Percentiles rank a stretch among this genome's conserved stretches.
phyloP scores from a whole-genome alignment of 2,113 vertebrate species.

The Crypturellus undulatus region DNA sequence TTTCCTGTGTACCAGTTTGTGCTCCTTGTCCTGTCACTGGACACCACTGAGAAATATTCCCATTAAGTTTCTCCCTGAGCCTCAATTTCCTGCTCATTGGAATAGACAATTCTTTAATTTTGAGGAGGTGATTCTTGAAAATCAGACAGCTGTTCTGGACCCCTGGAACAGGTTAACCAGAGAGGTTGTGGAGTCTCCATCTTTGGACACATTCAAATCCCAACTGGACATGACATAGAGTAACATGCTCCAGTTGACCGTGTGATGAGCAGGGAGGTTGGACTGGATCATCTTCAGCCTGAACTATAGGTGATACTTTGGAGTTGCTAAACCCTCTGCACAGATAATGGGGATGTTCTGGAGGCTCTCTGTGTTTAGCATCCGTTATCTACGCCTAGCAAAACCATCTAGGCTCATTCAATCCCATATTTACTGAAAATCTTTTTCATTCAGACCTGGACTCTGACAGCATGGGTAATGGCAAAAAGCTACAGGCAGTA shows the following conservation, averaged over 20 bases:
- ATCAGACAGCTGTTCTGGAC: not conserved
- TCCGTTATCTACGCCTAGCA: not conserved
- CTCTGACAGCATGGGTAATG: not conserved
- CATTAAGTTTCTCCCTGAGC: not conserved
- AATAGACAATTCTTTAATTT: not conserved
- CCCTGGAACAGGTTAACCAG: not conserved
- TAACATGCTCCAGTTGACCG: not conserved
- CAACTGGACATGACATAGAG: not conserved
- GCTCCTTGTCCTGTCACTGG: not conserved
- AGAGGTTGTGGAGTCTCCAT: not conserved
- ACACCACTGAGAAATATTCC: not conserved
- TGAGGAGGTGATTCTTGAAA: not conserved
- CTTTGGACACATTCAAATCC: not conserved
- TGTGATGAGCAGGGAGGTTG: not conserved
- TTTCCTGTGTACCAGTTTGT: not conserved
- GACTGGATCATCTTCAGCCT: not conserved
- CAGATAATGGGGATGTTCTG: accelerated
- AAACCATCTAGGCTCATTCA: not conserved
- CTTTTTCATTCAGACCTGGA: not conserved
- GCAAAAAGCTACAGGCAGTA: not conserved
- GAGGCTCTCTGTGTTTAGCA: too few relatives aligned
- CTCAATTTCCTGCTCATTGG: not conserved
- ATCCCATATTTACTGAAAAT: not conserved
- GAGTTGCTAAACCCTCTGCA: not conserved
- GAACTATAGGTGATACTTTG: not conserved